These are phyloP conservation scores for Caenorhabditis sulstoni DNA, from an alignment of 2,888 invertebrate species.

Conservation along the genomic window DNA sequence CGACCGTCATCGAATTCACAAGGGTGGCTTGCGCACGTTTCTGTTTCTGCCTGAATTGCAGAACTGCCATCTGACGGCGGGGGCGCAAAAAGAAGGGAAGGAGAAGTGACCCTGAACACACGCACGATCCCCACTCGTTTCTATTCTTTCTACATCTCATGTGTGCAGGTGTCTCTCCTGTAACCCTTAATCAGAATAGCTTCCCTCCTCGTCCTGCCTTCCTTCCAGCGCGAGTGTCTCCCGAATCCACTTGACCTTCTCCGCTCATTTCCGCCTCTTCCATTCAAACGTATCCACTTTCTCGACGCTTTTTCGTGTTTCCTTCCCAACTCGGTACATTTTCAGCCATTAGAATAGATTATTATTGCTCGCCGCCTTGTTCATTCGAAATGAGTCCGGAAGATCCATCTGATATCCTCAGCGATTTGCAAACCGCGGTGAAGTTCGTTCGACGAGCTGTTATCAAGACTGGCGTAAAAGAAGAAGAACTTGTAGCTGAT, in stretches of 20 bases:
- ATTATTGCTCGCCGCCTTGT: neutral
- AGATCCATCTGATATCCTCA: slow-evolving; percentile 13
- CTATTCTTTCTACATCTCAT: too few species aligned
- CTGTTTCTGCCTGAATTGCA: slow-evolving; percentile 33
- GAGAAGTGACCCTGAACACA: slow-evolving; percentile 37
- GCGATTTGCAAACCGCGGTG: neutral
- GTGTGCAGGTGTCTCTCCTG: slow-evolving; percentile 13
- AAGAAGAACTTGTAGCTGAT: too few species aligned
- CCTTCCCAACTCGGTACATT: neutral
- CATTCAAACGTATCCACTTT: neutral
- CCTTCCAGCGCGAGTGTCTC: neutral
- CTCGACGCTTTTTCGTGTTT: neutral
- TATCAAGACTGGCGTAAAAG: too few species aligned
- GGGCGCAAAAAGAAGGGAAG: neutral
- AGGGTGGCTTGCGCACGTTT: slow-evolving; percentile 3
- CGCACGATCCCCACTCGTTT: neutral
- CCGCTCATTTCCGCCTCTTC: neutral
- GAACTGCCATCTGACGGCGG: slow-evolving; percentile 16
- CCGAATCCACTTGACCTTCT: neutral
- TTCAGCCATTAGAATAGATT: slow-evolving; percentile 52
- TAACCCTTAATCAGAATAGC: slow-evolving; percentile 1
- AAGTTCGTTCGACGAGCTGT: neutral
- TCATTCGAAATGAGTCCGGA: slow-evolving; percentile 41
- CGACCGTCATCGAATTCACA: slow-evolving; percentile 19
- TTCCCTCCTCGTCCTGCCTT: neutral